phyloP scores from a whole-genome alignment of 2,888 invertebrate genomes.

The Drosophila borborema region DNA sequence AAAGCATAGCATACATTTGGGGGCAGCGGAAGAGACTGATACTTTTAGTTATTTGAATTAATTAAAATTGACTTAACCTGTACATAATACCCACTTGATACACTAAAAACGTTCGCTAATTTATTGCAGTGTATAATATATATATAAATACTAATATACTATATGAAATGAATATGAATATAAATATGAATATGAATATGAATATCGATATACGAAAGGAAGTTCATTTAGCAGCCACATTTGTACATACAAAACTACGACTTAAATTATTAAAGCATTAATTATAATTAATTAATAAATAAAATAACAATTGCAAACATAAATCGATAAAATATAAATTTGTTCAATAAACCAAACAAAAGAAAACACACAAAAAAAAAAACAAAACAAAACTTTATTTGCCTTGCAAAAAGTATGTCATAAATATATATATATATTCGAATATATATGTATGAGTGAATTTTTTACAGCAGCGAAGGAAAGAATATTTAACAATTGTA shows the following conservation, averaged over 20 bases:
- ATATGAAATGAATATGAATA: slow-evolving; percentile 17
- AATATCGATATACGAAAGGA: slow-evolving; percentile 3
- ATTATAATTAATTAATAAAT: slow-evolving; percentile 44
- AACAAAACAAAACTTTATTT: slow-evolving; percentile 43
- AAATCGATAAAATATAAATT: slow-evolving; percentile 45
- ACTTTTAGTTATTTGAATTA: slow-evolving; percentile 77
- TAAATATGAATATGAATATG: slow-evolving; percentile 46
- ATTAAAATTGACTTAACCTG: slow-evolving; percentile 30
- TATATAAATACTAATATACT: slow-evolving; percentile 32
- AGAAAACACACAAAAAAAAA: slow-evolving; percentile 5
- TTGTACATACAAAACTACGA: slow-evolving; percentile 57
- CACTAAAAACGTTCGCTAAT: slow-evolving; percentile 39
- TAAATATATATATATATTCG: neutral
- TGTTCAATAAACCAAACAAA: slow-evolving; percentile 52
- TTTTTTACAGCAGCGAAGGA: slow-evolving; percentile 40
- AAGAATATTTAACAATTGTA: slow-evolving; percentile 3
- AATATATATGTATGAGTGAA: neutral
- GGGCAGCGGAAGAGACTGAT: slow-evolving; percentile 82
- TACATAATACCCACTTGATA: slow-evolving; percentile 46
- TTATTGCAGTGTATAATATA: slow-evolving; percentile 48
- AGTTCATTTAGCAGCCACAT: slow-evolving; percentile 36
- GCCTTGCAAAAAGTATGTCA: slow-evolving; percentile 28
- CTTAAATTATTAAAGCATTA: slow-evolving; percentile 56
- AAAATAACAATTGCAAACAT: slow-evolving; percentile 34
- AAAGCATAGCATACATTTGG: slow-evolving; percentile 61